A percentile compares a stretch with the other conserved stretches of the same genome.
Evolutionary conservation across 2,113 vertebrate genomes (phyloP).

Genomic region (Sardina pilchardus): DNA sequence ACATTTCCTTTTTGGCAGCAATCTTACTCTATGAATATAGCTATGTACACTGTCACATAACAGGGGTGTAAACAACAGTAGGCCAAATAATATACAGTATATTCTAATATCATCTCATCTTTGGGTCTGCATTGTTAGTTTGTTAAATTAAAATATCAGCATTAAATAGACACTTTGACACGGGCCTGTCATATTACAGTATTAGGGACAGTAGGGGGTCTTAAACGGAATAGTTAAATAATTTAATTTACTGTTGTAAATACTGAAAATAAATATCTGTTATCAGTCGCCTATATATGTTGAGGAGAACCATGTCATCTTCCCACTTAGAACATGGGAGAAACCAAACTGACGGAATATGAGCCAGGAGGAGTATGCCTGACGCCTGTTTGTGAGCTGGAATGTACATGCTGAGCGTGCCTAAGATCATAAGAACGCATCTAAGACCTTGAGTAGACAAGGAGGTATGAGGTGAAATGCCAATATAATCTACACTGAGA

Average conservation of each 20-base stretch:
- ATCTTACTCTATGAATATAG: neutral
- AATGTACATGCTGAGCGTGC: neutral
- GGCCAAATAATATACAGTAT: neutral
- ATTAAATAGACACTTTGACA: neutral
- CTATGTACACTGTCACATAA: neutral
- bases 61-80: neutral
- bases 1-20: slow-evolving; percentile 13
- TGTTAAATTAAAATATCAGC: neutral
- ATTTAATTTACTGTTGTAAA: neutral
- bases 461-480: neutral
- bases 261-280: neutral
- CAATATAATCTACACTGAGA: neutral
- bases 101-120: neutral
- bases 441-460: neutral
- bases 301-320: neutral
- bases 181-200: neutral
- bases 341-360: neutral
- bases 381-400: neutral
- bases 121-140: neutral
- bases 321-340: neutral
- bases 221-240: neutral
- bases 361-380: neutral
- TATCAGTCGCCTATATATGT: neutral
- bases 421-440: neutral
- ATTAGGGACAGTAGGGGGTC: no score